Conservation (phyloP, 2,888 invertebrate species). For the Synergus laeviventris region DNA sequence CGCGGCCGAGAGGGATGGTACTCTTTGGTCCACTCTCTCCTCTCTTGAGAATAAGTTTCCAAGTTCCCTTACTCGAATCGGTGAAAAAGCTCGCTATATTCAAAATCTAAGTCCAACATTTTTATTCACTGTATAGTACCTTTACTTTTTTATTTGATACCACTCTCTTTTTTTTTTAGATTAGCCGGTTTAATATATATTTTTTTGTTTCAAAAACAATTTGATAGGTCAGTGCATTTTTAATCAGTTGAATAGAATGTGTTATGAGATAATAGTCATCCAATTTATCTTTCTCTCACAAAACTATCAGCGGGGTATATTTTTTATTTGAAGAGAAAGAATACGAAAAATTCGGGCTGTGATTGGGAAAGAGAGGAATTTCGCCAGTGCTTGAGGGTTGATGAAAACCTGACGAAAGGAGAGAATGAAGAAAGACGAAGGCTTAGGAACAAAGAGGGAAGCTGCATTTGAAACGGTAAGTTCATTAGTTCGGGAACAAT, state of each 20-base stretch:
- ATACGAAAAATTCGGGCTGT: background rate
- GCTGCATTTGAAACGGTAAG: constrained; percentile 60
- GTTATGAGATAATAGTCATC: background rate
- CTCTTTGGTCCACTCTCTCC: constrained; percentile 6
- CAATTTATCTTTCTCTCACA: background rate
- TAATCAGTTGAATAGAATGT: background rate
- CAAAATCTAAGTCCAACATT: constrained; percentile 5
- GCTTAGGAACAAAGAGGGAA: background rate
- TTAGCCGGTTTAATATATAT: background rate
- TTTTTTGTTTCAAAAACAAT: background rate
- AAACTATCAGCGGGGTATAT: background rate
- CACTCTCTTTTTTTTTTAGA: background rate
- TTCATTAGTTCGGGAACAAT: constrained; percentile 64
- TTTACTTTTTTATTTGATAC: background rate
- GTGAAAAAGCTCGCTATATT: constrained; percentile 10
- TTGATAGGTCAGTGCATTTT: background rate
- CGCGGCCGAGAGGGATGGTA: constrained; percentile 6
- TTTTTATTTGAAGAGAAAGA: background rate
- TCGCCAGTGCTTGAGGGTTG: background rate
- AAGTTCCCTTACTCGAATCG: constrained; percentile 31
- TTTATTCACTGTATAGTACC: background rate
- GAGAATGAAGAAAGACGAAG: constrained; percentile 38
- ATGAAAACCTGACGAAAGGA: constrained; percentile 21
- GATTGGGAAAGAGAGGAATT: constrained; percentile 40
- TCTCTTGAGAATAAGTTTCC: background rate